Base-by-base conservation (phyloP, 1,140 invertebrate species). In the Cydia amplana region DNA sequence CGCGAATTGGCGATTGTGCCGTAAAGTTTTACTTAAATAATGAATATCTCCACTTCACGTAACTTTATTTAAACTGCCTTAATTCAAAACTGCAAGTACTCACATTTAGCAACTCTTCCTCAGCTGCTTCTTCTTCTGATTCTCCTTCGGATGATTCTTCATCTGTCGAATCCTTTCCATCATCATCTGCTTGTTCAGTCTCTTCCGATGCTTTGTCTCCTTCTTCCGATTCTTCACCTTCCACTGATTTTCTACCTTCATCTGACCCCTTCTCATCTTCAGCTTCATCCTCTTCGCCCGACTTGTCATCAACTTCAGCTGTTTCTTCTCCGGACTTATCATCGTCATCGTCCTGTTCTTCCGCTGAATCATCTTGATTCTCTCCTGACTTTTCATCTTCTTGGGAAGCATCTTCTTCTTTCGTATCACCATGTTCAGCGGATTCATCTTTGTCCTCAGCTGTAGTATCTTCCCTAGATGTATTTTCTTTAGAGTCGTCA, bases 61-160 rank as follows among this genome's bases (percentile, higher is more conserved):
- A 40, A 40, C 9, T 40, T 40, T 40, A 40, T 4, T 40, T 40
- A 40, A 40, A 40, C 36, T 40, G 36, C 36, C 9, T 40, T 40
- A 9, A 40, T 40, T 40, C 36, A 9, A 9, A 40, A 40, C 7
- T 40, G 10, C 10, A 16, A 46, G 4, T 14, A 73, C 87, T 86
- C 89, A 95, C 94, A 87, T 93, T 88, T 78, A 94, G 93, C 77
- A 95, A 91, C 80, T 95, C 94, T 83, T 95, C 94, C 82, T 95
- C 94, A 7, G 94, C 92, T 49, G 90, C 91, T 73, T 80, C 75
- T 40, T 90, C 83, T 25, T 91, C 87, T n/a, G n/a, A n/a, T n/a
- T n/a, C n/a, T n/a, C n/a, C n/a, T n/a, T n/a, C n/a, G 16, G 82
- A 76, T 77, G 82, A 75, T 51, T 76, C 78, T 74, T 84, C 78